Percentiles rank a stretch among this genome's conserved stretches.
Conservation (phyloP, 35 echinoderm and acorn worm species). For the Heliocidaris tuberculata region DNA sequence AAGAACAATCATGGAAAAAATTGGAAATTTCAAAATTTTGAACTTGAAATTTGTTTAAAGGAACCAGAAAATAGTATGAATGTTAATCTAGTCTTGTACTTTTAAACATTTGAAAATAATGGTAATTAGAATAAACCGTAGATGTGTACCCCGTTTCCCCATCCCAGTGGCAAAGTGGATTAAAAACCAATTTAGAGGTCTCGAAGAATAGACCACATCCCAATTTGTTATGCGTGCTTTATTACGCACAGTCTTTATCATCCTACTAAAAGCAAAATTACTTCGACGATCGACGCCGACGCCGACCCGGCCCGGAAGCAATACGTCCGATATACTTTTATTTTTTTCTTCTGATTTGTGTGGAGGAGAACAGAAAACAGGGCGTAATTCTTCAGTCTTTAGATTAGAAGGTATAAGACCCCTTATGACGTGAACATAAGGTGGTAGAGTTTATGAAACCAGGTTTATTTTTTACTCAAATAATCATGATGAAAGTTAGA, state of each 20-base stretch:
- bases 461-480: not conserved
- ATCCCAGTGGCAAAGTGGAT: too few species aligned
- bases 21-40: too few species aligned
- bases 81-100: too few species aligned
- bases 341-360: not conserved
- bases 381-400: not conserved
- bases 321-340: not conserved
- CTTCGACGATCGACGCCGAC: too few species aligned
- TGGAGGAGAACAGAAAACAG: not conserved
- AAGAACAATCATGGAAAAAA: too few species aligned
- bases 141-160: too few species aligned
- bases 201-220: not conserved
- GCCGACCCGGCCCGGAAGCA: not conserved
- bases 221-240: not conserved
- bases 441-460: not conserved
- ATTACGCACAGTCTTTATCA: not conserved
- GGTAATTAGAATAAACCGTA: too few species aligned
- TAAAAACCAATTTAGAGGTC: too few species aligned
- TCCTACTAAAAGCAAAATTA: too few species aligned
- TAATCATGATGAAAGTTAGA: not conserved
- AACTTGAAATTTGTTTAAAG: too few species aligned
- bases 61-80: too few species aligned
- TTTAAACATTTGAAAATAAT: too few species aligned
- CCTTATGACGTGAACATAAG: not conserved
- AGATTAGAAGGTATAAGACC: conserved; percentile 3